A percentile compares a stretch with the other conserved stretches of the same genome.
Conservation (phyloP, 2,888 invertebrate genomes). For the Mythimna pallens region DNA sequence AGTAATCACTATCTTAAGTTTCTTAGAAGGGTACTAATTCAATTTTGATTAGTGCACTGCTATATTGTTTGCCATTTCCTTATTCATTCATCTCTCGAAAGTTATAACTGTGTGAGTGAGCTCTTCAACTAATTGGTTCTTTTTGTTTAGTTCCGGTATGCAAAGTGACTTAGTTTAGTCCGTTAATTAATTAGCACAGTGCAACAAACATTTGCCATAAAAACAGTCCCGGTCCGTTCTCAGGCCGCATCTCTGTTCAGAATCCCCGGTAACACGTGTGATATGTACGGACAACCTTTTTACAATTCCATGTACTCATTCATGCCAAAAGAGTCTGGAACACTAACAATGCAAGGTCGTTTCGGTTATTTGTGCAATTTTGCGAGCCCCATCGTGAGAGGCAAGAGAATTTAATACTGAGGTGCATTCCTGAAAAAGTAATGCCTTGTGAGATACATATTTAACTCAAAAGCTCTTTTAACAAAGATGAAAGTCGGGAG, state of each 20-base stretch:
- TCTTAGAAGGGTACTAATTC: background rate
- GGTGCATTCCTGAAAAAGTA: slow-evolving; percentile 50
- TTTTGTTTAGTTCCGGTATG: slow-evolving; percentile 66
- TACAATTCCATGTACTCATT: slow-evolving; percentile 68
- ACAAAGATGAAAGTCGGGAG: slow-evolving; percentile 71
- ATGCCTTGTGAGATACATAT: slow-evolving; percentile 39
- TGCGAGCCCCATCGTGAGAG: slow-evolving; percentile 64
- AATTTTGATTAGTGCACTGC: slow-evolving; percentile 16
- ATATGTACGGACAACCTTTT: slow-evolving; percentile 65
- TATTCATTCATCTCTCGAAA: slow-evolving; percentile 40
- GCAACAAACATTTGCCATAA: slow-evolving; percentile 59
- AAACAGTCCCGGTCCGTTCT: slow-evolving; percentile 42
- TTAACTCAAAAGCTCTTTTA: slow-evolving; percentile 54
- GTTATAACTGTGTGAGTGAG: slow-evolving; percentile 38
- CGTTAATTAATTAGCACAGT: slow-evolving; percentile 67
- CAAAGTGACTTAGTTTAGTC: slow-evolving; percentile 68
- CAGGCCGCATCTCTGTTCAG: slow-evolving; percentile 38
- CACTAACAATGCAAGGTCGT: slow-evolving; percentile 82
- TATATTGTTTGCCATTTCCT: slow-evolving; percentile 20
- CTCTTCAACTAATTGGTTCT: slow-evolving; percentile 64
- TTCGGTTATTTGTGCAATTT: slow-evolving; percentile 73
- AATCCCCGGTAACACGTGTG: slow-evolving; percentile 43
- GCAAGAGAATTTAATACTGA: slow-evolving; percentile 58
- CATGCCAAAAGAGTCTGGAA: slow-evolving; percentile 68
- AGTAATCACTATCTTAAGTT: background rate